phyloP scores from a whole-genome alignment of 2,888 invertebrate species.

The Zelleria hepariella region DNA sequence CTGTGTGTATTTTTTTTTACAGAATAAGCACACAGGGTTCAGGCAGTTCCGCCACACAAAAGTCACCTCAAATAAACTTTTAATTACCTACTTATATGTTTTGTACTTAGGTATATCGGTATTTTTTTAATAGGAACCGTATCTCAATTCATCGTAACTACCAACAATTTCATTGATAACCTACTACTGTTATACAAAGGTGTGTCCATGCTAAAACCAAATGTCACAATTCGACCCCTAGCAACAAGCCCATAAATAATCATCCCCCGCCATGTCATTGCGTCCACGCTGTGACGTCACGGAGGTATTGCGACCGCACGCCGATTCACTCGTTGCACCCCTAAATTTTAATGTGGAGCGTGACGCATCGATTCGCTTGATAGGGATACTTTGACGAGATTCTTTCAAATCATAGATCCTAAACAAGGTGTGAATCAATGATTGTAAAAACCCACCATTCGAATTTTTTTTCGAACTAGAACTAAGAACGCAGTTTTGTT shows the following conservation, averaged over 20 bases:
- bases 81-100: too few species aligned
- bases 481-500: too few species aligned
- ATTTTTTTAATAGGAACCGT: too few species aligned
- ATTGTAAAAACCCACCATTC: too few species aligned
- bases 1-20: too few species aligned
- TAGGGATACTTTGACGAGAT: neutral
- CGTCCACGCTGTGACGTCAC: neutral
- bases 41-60: too few species aligned
- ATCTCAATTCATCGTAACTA: too few species aligned
- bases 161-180: neutral
- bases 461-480: too few species aligned
- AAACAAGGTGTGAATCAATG: neutral
- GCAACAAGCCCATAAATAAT: slow-evolving; percentile 48
- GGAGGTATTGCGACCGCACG: slow-evolving; percentile 34
- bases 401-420: slow-evolving; percentile 13
- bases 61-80: too few species aligned
- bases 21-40: too few species aligned
- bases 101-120: too few species aligned
- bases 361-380: slow-evolving; percentile 35
- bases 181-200: neutral
- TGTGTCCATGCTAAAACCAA: neutral
- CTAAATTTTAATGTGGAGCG: slow-evolving; percentile 14
- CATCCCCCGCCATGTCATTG: slow-evolving; percentile 44
- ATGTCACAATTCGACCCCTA: neutral
- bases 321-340: slow-evolving; percentile 59